Conservation (phyloP, 2,797 vertebrate species). For the Acestrorhynchus altus region DNA sequence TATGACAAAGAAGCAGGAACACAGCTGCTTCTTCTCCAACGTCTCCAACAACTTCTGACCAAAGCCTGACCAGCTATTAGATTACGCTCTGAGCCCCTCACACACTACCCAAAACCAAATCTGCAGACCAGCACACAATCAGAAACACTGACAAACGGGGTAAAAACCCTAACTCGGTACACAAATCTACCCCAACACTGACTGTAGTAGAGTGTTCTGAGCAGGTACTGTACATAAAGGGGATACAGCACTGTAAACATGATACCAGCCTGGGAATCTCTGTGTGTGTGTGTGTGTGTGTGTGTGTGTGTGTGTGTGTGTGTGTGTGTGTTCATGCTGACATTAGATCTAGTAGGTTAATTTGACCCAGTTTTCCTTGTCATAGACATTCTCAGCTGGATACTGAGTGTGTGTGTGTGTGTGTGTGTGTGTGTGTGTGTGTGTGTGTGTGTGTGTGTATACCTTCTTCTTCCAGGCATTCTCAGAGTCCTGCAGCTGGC, state of each 20-base stretch:
- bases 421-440: background rate
- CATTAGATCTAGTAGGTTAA: slow-evolving; percentile 31
- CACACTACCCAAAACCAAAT: no score
- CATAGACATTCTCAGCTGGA: slow-evolving; percentile 12
- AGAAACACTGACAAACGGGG: no score
- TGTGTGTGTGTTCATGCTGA: slow-evolving; percentile 5
- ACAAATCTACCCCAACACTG: no score
- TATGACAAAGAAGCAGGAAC: no score
- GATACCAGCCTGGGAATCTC: background rate
- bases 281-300: slow-evolving; percentile 8
- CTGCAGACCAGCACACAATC: no score
- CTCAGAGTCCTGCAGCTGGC: slow-evolving; percentile 77
- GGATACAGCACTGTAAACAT: background rate
- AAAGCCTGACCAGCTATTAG: no score
- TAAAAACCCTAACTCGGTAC: no score
- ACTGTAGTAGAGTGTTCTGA: no score
- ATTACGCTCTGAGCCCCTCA: no score
- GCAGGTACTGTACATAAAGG: background rate
- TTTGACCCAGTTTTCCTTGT: slow-evolving; percentile 28
- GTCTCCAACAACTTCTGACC: no score
- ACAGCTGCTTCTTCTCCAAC: no score
- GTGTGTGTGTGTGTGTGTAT: background rate
- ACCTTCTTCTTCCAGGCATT: slow-evolving; percentile 83
- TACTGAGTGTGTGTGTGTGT: background rate
- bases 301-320: slow-evolving; percentile 11